Evolutionary conservation across 64 coral and sea anemone species (phyloP).

Genomic region (Astreopora myriophthalma): DNA sequence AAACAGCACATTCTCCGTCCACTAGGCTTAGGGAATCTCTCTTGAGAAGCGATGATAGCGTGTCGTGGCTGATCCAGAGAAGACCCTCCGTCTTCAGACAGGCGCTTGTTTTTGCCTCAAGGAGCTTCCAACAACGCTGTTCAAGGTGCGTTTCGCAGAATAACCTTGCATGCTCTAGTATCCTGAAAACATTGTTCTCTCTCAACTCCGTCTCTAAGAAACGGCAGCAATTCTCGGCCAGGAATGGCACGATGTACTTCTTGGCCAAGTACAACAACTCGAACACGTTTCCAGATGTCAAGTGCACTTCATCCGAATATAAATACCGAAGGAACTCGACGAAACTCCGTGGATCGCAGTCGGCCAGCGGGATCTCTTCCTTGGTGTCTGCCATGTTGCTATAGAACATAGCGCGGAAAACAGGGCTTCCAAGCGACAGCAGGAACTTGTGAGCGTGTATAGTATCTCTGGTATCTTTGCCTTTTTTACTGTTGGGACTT

Average conservation of each 20-base stretch:
- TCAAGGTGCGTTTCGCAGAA: constrained; percentile 26
- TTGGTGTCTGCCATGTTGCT: constrained; percentile 47
- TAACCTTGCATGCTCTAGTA: constrained; percentile 44
- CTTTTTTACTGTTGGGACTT: neutral
- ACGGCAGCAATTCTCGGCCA: constrained; percentile 38
- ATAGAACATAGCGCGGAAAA: constrained; percentile 66
- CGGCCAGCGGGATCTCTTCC: constrained; percentile 46
- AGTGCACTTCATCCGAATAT: constrained; percentile 49
- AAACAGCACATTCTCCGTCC: constrained; percentile 26
- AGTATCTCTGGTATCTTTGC: neutral
- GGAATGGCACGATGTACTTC: constrained; percentile 60
- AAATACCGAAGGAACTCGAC: constrained; percentile 51
- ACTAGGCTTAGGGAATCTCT: constrained; percentile 11
- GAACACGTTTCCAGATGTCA: constrained; percentile 49
- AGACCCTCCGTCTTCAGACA: constrained; percentile 15
- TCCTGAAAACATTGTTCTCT: constrained; percentile 49
- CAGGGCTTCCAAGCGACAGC: constrained; percentile 44
- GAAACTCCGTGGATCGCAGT: constrained; percentile 43
- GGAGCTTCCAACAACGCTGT: constrained; percentile 46
- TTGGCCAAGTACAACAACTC: constrained; percentile 64
- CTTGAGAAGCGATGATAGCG: constrained; percentile 15
- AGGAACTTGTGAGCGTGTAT: constrained; percentile 58
- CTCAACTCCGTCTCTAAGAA: constrained; percentile 57
- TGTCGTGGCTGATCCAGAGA: constrained; percentile 13
- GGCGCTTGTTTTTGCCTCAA: constrained; percentile 7